Evolutionary conservation across 2,888 invertebrate species (phyloP).

Genomic region (Campoletis raptor): DNA sequence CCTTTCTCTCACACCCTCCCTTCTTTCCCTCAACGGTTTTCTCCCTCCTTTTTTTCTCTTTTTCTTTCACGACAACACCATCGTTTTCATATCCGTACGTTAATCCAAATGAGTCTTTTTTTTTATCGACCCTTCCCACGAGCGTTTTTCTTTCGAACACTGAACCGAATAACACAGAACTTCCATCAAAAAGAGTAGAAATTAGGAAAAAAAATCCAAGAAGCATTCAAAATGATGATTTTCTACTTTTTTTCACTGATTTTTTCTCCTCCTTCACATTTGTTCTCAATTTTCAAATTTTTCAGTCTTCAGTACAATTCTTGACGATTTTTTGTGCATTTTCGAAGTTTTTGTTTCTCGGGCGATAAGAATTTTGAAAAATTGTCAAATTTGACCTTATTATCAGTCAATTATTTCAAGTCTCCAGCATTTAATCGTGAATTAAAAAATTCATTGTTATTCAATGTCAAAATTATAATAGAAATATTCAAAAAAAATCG

Average conservation of each 20-base stretch:
- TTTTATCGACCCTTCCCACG: conserved; percentile 51
- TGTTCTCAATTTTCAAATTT: not conserved
- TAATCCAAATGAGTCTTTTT: conserved; percentile 51
- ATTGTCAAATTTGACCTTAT: too few relatives aligned
- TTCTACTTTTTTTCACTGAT: not conserved
- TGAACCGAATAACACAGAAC: conserved; percentile 25
- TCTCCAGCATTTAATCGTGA: too few relatives aligned
- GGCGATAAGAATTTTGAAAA: too few relatives aligned
- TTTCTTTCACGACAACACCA: conserved; percentile 20
- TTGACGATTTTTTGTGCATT: not conserved
- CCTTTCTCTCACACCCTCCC: conserved; percentile 13
- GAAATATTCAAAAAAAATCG: not conserved
- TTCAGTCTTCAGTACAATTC: not conserved
- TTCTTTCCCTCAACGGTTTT: conserved; percentile 12
- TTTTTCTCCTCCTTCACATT: not conserved
- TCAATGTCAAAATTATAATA: too few relatives aligned
- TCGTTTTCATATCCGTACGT: conserved; percentile 62
- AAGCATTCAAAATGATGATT: not conserved
- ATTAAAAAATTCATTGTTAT: too few relatives aligned
- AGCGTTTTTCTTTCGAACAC: conserved; percentile 5
- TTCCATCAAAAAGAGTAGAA: not conserved
- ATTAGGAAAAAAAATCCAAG: conserved; percentile 1
- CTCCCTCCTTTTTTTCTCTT: conserved; percentile 4
- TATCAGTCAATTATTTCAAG: too few relatives aligned
- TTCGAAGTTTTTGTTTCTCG: too few relatives aligned